Evolutionary conservation across 2,113 vertebrate species (phyloP).

Genomic region (Syngnathus scovelli): DNA sequence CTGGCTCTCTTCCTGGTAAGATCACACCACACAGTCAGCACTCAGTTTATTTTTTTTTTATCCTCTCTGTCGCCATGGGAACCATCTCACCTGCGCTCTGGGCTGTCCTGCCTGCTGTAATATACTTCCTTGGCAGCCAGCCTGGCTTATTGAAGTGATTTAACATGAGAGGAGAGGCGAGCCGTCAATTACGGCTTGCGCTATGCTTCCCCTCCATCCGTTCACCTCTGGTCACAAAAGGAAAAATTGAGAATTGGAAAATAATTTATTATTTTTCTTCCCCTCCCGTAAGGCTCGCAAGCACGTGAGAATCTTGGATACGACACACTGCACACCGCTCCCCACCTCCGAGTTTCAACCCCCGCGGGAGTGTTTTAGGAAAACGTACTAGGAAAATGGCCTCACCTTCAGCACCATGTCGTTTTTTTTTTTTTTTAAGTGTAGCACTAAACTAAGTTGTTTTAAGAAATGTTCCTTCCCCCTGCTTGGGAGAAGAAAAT

Average conservation of each 20-base stretch:
- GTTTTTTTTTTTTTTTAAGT: slow-evolving; percentile 10
- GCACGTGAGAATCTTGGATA: slow-evolving; percentile 83
- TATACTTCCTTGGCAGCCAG: slow-evolving; percentile 48
- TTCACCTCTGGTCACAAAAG: slow-evolving; percentile 46
- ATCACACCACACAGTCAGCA: background rate
- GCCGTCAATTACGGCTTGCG: slow-evolving; percentile 66
- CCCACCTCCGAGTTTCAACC: slow-evolving; percentile 77
- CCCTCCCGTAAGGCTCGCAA: slow-evolving; percentile 74
- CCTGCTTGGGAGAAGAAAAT: background rate
- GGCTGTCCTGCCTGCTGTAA: slow-evolving; percentile 59
- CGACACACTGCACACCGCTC: slow-evolving; percentile 85
- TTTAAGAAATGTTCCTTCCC: background rate
- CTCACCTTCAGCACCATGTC: background rate
- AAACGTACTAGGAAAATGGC: background rate
- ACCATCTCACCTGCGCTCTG: slow-evolving; percentile 65
- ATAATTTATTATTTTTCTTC: background rate
- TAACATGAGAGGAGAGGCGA: slow-evolving; percentile 66
- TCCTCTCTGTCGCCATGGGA: slow-evolving; percentile 53
- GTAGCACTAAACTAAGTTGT: background rate
- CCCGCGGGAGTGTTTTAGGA: slow-evolving; percentile 75
- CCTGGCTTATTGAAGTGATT: slow-evolving; percentile 69
- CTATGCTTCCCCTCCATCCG: slow-evolving; percentile 53
- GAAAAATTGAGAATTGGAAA: slow-evolving; percentile 22
- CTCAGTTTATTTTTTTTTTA: background rate
- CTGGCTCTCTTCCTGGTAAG: slow-evolving; percentile 84